Percentiles rank a stretch among this genome's conserved stretches.
phyloP scores from a whole-genome alignment of 2,113 vertebrate species.

The Scatophagus argus region DNA sequence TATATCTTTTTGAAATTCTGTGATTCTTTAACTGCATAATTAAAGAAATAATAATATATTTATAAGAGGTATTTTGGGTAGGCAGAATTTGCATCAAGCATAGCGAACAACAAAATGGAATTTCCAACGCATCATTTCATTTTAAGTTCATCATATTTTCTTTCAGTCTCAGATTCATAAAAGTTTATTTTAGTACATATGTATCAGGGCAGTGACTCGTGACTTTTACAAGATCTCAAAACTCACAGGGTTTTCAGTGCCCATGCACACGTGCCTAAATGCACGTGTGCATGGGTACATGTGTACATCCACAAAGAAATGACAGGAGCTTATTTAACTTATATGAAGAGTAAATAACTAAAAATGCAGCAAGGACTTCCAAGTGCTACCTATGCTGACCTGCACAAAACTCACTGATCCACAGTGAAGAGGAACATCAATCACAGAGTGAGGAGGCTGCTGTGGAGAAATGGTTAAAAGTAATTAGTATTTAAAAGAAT shows the following conservation, averaged over 20 bases:
- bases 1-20: too few relatives aligned
- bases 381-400: neutral
- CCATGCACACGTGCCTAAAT: too few relatives aligned
- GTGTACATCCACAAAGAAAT: neutral
- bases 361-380: neutral
- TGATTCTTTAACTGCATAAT: neutral
- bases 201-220: too few relatives aligned
- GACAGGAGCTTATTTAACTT: neutral
- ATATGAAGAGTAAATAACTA: neutral
- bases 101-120: neutral
- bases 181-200: too few relatives aligned
- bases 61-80: neutral
- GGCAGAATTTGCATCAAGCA: neutral
- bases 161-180: neutral
- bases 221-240: too few relatives aligned
- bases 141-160: too few relatives aligned
- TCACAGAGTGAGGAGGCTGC: conserved; percentile 9
- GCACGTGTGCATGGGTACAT: too few relatives aligned
- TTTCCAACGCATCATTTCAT: too few relatives aligned
- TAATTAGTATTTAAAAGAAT: conserved; percentile 33
- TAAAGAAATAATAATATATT: too few relatives aligned
- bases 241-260: too few relatives aligned
- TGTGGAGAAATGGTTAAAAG: conserved; percentile 36
- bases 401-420: conserved; percentile 4
- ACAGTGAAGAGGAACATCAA: neutral